Evolutionary conservation across 2,797 vertebrate genomes (phyloP).

Genomic region (Pempheris klunzingeri): DNA sequence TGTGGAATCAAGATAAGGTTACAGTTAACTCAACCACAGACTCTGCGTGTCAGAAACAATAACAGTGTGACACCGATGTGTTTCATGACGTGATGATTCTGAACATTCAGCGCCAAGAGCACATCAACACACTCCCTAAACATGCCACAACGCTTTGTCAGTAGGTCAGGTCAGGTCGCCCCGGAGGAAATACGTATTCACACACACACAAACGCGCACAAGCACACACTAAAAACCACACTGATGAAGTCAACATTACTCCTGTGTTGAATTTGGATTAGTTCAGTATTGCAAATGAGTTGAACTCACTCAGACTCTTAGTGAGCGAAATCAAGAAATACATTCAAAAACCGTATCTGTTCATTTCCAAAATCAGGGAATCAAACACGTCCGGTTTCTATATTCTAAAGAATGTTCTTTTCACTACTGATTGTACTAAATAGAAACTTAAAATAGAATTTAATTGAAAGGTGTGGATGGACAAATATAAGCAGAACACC

Average conservation of each 20-base stretch:
- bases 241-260: constrained; percentile 29
- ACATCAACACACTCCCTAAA: constrained; percentile 37
- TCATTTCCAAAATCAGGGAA: background rate
- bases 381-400: background rate
- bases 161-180: constrained; percentile 39
- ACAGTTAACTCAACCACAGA: background rate
- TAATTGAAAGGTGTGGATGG: background rate
- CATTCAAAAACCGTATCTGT: background rate
- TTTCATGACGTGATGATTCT: constrained; percentile 23
- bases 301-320: constrained; percentile 2
- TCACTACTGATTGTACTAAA: background rate
- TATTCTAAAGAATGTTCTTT: background rate
- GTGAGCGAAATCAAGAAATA: constrained; percentile 1
- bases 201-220: constrained; percentile 15
- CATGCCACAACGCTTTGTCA: constrained; percentile 65
- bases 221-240: constrained; percentile 17
- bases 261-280: constrained; percentile 29
- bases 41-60: background rate
- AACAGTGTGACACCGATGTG: background rate
- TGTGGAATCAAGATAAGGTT: background rate
- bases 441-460: background rate
- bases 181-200: background rate
- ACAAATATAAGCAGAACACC: background rate
- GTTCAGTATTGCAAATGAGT: background rate
- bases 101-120: constrained; percentile 24